Evolutionary conservation across 2,888 invertebrate species (phyloP).

Genomic region (Drosophila koepferae): DNA sequence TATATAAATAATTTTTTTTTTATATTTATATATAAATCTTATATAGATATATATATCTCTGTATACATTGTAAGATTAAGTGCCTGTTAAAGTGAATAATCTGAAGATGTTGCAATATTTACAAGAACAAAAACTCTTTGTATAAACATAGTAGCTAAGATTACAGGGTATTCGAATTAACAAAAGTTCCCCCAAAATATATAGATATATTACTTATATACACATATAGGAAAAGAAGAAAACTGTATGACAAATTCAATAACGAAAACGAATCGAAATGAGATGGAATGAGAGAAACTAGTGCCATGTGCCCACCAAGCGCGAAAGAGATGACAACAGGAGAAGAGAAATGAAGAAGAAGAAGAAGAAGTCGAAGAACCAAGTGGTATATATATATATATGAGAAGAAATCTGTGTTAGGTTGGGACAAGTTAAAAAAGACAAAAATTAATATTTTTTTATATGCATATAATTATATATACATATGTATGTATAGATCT

Average conservation of each 20-base stretch:
- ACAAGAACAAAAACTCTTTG: conserved; percentile 49
- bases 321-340: conserved; percentile 29
- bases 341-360: not conserved
- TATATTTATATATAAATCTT: conserved; percentile 3
- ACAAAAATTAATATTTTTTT: conserved; percentile 47
- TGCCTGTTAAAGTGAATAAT: conserved; percentile 55
- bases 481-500: conserved; percentile 32
- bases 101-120: conserved; percentile 72
- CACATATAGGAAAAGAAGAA: conserved; percentile 7
- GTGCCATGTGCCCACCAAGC: conserved; percentile 68
- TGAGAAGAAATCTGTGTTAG: conserved; percentile 27
- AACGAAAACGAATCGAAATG: conserved; percentile 21
- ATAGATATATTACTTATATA: not conserved
- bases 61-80: conserved; percentile 61
- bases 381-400: not conserved
- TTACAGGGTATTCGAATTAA: conserved; percentile 52
- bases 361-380: not conserved
- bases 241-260: conserved; percentile 15
- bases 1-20: conserved; percentile 24
- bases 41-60: conserved; percentile 16
- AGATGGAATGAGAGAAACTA: conserved; percentile 53
- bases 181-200: conserved; percentile 24
- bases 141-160: conserved; percentile 36
- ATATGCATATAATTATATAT: conserved; percentile 50
- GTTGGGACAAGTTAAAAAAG: conserved; percentile 31